Evolutionary conservation across 2,888 invertebrate species (phyloP).

Genomic region (Aethes cnicana): DNA sequence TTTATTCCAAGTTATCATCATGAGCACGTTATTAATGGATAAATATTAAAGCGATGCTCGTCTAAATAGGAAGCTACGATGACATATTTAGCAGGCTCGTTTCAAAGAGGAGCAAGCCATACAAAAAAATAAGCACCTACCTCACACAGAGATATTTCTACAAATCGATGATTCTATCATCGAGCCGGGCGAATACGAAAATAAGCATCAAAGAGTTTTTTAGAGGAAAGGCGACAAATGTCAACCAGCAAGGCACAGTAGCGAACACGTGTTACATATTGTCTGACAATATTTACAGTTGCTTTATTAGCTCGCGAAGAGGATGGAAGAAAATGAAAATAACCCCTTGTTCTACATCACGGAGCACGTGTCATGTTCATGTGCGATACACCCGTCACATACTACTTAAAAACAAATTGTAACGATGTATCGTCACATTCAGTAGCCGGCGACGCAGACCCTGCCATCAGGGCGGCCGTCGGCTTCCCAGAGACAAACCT

Average conservation of each 20-base stretch:
- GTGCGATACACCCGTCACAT: conserved; percentile 40
- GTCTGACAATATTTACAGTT: conserved; percentile 78
- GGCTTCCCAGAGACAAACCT: conserved; percentile 35
- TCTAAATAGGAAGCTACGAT: conserved; percentile 73
- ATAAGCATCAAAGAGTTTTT: conserved; percentile 81
- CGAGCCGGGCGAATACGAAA: conserved; percentile 74
- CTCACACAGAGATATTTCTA: conserved; percentile 73
- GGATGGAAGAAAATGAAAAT: conserved; percentile 65
- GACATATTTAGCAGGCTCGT: conserved; percentile 75
- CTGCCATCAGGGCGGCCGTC: conserved; percentile 15
- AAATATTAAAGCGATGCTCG: conserved; percentile 61
- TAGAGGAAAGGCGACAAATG: conserved; percentile 75
- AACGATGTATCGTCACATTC: conserved; percentile 28
- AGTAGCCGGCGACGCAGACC: conserved; percentile 31
- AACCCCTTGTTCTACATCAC: conserved; percentile 58
- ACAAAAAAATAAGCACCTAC: conserved; percentile 59
- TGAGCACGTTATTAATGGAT: conserved; percentile 52
- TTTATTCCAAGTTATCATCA: conserved; percentile 55
- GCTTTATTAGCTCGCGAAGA: conserved; percentile 70
- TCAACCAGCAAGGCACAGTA: conserved; percentile 67
- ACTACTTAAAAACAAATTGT: conserved; percentile 57
- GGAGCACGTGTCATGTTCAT: conserved; percentile 58
- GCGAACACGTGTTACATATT: conserved; percentile 79
- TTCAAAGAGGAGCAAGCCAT: conserved; percentile 65
- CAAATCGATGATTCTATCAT: conserved; percentile 79